These are phyloP conservation scores for Zaprionus kolodkinae DNA, from an alignment of 1,140 invertebrate species.

Conservation along the genomic window DNA sequence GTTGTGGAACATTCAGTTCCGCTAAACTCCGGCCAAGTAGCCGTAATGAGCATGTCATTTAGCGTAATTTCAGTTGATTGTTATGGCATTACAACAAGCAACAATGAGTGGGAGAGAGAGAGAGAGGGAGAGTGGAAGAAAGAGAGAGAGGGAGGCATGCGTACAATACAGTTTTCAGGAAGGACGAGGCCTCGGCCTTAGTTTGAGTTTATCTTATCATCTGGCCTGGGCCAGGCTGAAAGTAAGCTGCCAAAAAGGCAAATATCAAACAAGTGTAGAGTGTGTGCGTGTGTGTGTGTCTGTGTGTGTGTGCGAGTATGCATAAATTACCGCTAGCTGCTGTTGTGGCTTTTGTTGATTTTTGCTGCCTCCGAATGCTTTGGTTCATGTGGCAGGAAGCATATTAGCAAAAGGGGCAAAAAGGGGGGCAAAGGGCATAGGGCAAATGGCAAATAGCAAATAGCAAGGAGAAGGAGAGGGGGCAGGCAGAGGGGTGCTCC, in stretches of 20 bases:
- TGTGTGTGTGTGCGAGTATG: constrained; percentile 20
- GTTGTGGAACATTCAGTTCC: neutral
- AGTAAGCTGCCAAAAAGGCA: constrained; percentile 42
- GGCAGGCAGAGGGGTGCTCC: too few relatives aligned
- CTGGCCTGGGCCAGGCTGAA: constrained; percentile 19
- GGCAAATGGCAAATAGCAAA: neutral
- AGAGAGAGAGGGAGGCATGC: constrained; percentile 8
- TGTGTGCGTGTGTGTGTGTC: constrained; percentile 9
- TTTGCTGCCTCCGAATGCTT: constrained; percentile 43
- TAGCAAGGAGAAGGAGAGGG: neutral
- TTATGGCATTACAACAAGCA: constrained; percentile 76
- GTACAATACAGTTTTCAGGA: constrained; percentile 44
- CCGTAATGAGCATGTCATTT: constrained; percentile 81
- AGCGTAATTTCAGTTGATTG: constrained; percentile 79
- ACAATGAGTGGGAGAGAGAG: constrained; percentile 30
- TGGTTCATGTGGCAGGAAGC: constrained; percentile 1
- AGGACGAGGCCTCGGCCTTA: constrained; percentile 26
- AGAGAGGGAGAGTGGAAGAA: neutral
- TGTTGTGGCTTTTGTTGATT: constrained; percentile 33
- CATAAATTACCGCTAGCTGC: constrained; percentile 46
- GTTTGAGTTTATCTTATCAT: constrained; percentile 73
- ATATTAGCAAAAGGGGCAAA: neutral
- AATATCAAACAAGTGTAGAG: constrained; percentile 20
- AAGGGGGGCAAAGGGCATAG: neutral
- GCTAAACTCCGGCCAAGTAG: constrained; percentile 37